Base-by-base conservation (phyloP, 2,797 vertebrate genomes). In the Loris lydekkerianus region DNA sequence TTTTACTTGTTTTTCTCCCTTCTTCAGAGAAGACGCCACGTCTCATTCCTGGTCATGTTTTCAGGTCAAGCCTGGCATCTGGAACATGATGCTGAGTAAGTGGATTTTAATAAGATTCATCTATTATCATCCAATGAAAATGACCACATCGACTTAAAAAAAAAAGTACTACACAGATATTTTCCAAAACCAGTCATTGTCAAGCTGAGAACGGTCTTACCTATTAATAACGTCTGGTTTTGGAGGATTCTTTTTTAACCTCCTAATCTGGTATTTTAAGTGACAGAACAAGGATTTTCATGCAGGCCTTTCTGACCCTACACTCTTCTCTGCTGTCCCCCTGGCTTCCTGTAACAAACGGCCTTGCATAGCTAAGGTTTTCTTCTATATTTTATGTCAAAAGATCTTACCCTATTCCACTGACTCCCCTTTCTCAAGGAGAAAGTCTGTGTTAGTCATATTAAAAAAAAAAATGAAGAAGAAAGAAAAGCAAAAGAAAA, bases 161-260 rank as follows among this genome's bases (percentile, higher is more conserved):
- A 46, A 49, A 53, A 92, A 94, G 92, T 72, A 76, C 27, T 82
- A 53, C 29, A 21, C 8, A 80, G 46, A 69, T 20, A 93, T 89
- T 92, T 94, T 53, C 72, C 61, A 10, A 93, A 92, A 87, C 46
- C 31, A 70, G 70, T 86, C 76, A 69, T 94, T 91, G 40, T 95
- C 77, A 92, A 21, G 25, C n/a, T 81, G 29, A 83, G 37, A 94
- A 93, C 11, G 56, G 21, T 60, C 53, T 91, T 70, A 84, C 70
- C 89, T 63, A 75, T 88, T 89, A 89, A 90, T 87, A 95, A 89
- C 63, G 23, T 73, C 75, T 81, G 56, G 23, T 60, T 78, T 60
- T 3, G 34, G 77, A 5, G 10, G 13, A 2, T 34, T 46, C 40
- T 81, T 58, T 72, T 75, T 77, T 27, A 61, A 61, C 2, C 18